A percentile compares a stretch with the other conserved stretches of the same genome.
These are phyloP conservation scores for Diplodus puntazzo DNA, from an alignment of 2,797 vertebrate species.

Conservation along the genomic window DNA sequence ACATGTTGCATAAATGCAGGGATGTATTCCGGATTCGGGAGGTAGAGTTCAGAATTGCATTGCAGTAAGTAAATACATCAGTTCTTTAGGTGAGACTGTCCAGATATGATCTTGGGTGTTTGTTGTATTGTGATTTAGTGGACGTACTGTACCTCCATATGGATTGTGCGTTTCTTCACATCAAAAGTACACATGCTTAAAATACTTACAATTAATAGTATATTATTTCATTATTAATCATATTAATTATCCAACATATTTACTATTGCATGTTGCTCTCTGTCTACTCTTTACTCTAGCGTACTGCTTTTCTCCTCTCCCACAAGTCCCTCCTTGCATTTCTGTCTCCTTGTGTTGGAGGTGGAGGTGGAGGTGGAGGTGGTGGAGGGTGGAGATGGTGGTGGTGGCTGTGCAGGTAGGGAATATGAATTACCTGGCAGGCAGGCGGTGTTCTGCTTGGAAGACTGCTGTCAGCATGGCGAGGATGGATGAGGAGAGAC, in stretches of 20 bases:
- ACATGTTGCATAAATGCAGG: slow-evolving; percentile 31
- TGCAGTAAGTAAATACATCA: background rate
- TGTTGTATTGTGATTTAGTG: background rate
- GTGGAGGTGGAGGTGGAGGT: slow-evolving; percentile 26
- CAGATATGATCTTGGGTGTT: background rate
- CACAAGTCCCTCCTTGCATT: slow-evolving; percentile 39
- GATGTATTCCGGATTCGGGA: background rate
- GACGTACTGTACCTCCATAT: background rate
- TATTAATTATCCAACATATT: slow-evolving; percentile 24
- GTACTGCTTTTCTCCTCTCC: slow-evolving; percentile 32
- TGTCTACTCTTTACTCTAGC: slow-evolving; percentile 1
- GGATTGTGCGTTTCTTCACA: no score
- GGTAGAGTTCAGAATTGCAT: background rate
- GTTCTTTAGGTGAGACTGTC: background rate
- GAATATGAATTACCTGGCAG: slow-evolving; percentile 87
- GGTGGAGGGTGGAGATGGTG: slow-evolving; percentile 47
- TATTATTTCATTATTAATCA: background rate
- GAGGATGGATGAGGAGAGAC: slow-evolving; percentile 84
- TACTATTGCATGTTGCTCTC: slow-evolving; percentile 4
- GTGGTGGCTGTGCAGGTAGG: slow-evolving; percentile 74
- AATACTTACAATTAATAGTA: background rate
- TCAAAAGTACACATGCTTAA: no score
- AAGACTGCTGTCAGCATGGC: slow-evolving; percentile 81
- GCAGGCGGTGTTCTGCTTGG: slow-evolving; percentile 84
- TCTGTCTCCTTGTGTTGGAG: slow-evolving; percentile 52